Evolutionary conservation across 2,797 vertebrate genomes (phyloP), one percentile per base, ranked within the genome.

Genomic region (Gymnoscopelus microlampas): DNA sequence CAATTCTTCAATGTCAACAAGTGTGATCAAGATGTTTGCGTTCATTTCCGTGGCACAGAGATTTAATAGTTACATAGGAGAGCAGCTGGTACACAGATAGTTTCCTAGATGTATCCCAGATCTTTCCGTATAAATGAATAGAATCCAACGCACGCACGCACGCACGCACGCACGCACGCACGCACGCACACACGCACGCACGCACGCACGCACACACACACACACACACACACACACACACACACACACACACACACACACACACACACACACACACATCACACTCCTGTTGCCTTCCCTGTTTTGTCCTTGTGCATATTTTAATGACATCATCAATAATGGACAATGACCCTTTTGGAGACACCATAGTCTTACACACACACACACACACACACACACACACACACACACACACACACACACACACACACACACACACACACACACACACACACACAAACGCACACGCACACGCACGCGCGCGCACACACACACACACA

Each of bases 241-340:
- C 19, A 53, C 64, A 56, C 53, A 66, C 15, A 47, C 53, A 56
- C 35, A 63, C 51, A 73, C 49, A 68, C 59, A 55, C 57, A 59
- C 60, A 61, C 67, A 69, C 57, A 70, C 54, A 23, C 44, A 50
- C 64, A 50, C 13, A 35, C 50, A 53, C 29, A 53, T 12, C 32
- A 53, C 26, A 47, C 11, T 6, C 49, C 55, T 13, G 19, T 51
- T 59, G 69, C 53, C 39, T 67, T 60, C 56, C 23, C 77, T 82
- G 77, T 89, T 91, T 90, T 92, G 89, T 91, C 86, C 76, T 85
- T 81, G 80, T 91, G 76, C 88, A 93, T 92, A 88, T 91, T 92
- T 92, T 81, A 91, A 91, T 89, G 74, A 79, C 60, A 77, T 54
- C 87, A 91, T 93, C 73, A 91, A 91, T 92, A 90, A 92, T 92